phyloP scores from a whole-genome alignment of 2,888 invertebrate genomes.

The Trilocha varians region DNA sequence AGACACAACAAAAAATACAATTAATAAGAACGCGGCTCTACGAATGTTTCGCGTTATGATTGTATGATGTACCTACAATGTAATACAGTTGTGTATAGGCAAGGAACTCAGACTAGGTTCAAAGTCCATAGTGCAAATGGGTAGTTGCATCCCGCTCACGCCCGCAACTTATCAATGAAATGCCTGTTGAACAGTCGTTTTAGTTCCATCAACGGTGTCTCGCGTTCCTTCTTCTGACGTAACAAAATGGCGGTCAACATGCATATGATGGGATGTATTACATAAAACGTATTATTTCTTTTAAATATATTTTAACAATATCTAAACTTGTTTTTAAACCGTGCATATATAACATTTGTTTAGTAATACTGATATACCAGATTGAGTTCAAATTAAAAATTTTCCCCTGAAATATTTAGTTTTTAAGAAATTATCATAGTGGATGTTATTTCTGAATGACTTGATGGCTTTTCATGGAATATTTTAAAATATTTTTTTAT shows the following conservation, averaged over 20 bases:
- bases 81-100: background rate
- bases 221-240: constrained; percentile 59
- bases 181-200: constrained; percentile 45
- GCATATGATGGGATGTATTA: too few relatives aligned
- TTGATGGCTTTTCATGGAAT: too few relatives aligned
- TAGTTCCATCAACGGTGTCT: constrained; percentile 46
- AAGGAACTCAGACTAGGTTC: constrained; percentile 9
- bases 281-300: too few relatives aligned
- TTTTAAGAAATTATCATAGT: too few relatives aligned
- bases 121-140: constrained; percentile 25
- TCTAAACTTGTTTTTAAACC: too few relatives aligned
- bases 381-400: too few relatives aligned
- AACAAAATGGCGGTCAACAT: constrained; percentile 57
- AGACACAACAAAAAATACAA: background rate
- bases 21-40: constrained; percentile 8
- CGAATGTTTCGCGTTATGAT: constrained; percentile 3
- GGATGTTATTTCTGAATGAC: too few relatives aligned
- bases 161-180: constrained; percentile 66
- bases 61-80: background rate
- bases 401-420: too few relatives aligned
- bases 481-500: too few relatives aligned
- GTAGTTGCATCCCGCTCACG: constrained; percentile 57
- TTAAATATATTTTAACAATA: too few relatives aligned
- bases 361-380: too few relatives aligned
- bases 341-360: too few relatives aligned